phyloP scores from a whole-genome alignment of 2,888 invertebrate genomes.

The Caenorhabditis japonica region DNA sequence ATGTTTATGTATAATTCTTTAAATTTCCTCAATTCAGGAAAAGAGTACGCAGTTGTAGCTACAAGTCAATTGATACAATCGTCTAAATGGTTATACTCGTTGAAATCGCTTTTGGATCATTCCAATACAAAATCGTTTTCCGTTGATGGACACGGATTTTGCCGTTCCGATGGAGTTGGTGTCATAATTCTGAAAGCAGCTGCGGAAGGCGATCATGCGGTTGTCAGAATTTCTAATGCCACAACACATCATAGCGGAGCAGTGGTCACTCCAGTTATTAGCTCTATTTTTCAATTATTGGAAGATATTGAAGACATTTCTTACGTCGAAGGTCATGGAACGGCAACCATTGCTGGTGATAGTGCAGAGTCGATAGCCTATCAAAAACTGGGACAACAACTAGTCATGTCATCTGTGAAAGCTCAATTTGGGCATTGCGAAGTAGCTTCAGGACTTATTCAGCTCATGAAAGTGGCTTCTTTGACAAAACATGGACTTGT shows the following conservation, averaged over 20 bases:
- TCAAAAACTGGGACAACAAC: conserved; percentile 36
- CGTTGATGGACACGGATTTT: conserved; percentile 54
- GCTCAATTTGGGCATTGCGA: conserved; percentile 62
- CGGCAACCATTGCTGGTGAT: conserved; percentile 51
- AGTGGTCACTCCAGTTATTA: conserved; percentile 60
- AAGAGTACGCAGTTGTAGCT: conserved; percentile 54
- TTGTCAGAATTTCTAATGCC: conserved; percentile 33
- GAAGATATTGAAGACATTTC: conserved; percentile 48
- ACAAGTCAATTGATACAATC: conserved; percentile 59
- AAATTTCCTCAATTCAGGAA: no score
- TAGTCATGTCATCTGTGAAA: conserved; percentile 59
- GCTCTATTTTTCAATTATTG: conserved; percentile 50
- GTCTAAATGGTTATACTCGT: conserved; percentile 49
- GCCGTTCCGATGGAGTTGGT: conserved; percentile 59
- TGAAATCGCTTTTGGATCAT: conserved; percentile 46
- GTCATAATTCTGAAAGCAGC: conserved; percentile 51
- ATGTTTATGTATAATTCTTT: no score
- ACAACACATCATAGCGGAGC: conserved; percentile 52
- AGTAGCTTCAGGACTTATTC: conserved; percentile 60
- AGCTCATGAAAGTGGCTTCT: conserved; percentile 52
- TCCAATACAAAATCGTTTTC: conserved; percentile 57
- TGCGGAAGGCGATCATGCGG: conserved; percentile 9
- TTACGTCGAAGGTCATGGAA: conserved; percentile 57
- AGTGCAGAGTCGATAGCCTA: conserved; percentile 49
- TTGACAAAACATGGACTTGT: conserved; percentile 37